A percentile compares a stretch with the other conserved stretches of the same genome.
phyloP scores from a whole-genome alignment of 2,113 vertebrate species.

The Corythoichthys haematopterus region DNA sequence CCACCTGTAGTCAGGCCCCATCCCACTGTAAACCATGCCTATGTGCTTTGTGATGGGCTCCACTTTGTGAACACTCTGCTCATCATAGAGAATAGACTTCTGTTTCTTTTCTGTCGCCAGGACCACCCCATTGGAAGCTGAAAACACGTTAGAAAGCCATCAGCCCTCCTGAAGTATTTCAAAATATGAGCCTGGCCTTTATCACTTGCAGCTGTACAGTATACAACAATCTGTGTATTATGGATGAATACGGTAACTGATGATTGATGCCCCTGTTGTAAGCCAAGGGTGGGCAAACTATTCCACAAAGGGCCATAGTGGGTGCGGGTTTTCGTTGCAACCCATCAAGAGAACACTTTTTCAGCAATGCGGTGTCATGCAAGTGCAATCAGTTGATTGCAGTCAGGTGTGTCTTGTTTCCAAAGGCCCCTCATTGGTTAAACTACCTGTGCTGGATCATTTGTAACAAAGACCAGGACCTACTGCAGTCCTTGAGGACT shows the following conservation, averaged over 20 bases:
- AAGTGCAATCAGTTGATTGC: no score
- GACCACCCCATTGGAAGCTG: conserved; percentile 95
- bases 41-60: conserved; percentile 98
- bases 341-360: no score
- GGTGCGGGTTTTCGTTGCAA: no score
- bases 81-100: conserved; percentile 96
- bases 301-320: no score
- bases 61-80: conserved; percentile 97
- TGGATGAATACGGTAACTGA: not conserved
- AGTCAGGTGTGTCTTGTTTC: no score
- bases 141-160: conserved; percentile 26
- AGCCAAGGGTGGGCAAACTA: no score
- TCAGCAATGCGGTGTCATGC: no score
- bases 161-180: not conserved
- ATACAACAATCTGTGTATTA: not conserved
- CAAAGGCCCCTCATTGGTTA: no score
- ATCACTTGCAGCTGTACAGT: not conserved
- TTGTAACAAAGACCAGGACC: no score
- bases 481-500: no score
- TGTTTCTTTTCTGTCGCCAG: conserved; percentile 98
- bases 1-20: conserved; percentile 98
- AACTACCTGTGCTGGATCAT: no score
- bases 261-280: not conserved
- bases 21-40: conserved; percentile 97
- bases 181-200: not conserved